These are phyloP conservation scores for Gopherus flavomarginatus DNA, from an alignment of 2,113 vertebrate genomes.

Conservation along the genomic window DNA sequence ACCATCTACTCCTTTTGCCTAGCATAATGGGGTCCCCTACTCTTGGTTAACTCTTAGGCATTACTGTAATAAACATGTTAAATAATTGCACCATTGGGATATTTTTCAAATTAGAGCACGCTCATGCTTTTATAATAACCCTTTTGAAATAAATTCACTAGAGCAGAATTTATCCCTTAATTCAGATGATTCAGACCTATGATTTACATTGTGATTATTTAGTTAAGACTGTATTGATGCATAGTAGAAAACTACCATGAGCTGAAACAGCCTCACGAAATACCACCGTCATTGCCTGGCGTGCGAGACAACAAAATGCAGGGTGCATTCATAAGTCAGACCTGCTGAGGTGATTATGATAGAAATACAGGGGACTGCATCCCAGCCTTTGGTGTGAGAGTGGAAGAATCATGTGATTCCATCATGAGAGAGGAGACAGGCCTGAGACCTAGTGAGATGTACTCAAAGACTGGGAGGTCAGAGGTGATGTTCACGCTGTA, in stretches of 20 bases:
- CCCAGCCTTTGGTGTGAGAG: no score
- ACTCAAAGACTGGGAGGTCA: not conserved
- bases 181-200: not conserved
- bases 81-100: slow-evolving; percentile 30
- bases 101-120: slow-evolving; percentile 34
- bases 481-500: not conserved
- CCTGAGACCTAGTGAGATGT: not conserved
- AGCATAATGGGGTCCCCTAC: not conserved
- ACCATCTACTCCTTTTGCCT: not conserved
- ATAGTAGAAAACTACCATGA: not conserved
- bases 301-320: no score
- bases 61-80: slow-evolving; percentile 37
- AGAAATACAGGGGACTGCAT: no score
- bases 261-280: no score
- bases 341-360: no score
- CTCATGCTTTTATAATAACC: not conserved
- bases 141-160: not conserved
- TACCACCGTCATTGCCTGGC: no score
- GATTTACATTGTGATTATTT: not conserved
- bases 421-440: no score
- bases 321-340: no score
- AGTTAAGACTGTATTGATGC: not conserved
- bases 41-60: slow-evolving; percentile 1
- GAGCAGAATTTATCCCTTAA: not conserved
- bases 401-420: no score